Evolutionary conservation across 2,888 invertebrate species (phyloP), one percentile per base, ranked within the genome.

Genomic region (Boloria euphrosyne): DNA sequence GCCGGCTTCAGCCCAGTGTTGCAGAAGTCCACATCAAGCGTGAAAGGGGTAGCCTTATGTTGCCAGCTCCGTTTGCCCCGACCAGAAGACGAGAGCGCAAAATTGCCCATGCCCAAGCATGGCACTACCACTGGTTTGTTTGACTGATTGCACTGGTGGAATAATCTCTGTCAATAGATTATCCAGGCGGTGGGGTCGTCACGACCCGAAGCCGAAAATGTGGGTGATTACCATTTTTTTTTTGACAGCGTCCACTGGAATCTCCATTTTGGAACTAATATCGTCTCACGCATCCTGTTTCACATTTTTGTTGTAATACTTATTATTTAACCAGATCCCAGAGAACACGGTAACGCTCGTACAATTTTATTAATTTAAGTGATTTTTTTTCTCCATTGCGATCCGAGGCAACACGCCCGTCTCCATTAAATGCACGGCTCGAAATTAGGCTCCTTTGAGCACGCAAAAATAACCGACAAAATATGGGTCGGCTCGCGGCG

Each of bases 271-370:
- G 55, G 51, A 60, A 27, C 57, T 68, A 66, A 69, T 69, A 27
- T 62, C 68, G 66, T 65, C 58, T 66, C 66, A 71, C 22, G 73
- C 64, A 47, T 66, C 62, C 58, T 66, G 57, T 22, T 62, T 73
- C 61, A 69, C 58, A 69, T 70, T 68, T 65, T 60, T 71, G 50
- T 74, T 74, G 13, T 69, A 72, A 22, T 75, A 74, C 72, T 74
- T 51, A 58, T 69, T 72, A 74, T 69, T 66, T 68, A 68, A 65
- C 69, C n/a, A 73, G 71, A 71, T 73, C 69, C 72, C 71, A 75
- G 67, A 75, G 70, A 66, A 59, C 62, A 65, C 61, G 72, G 65
- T 71, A 68, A 69, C 67, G 67, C 60, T 70, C 65, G 61, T 71
- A 73, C 55, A 73, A 17, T 2, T 1, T 2, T 44, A 44, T 44